phyloP scores from a whole-genome alignment of 2,113 vertebrate species.

The human (Homo sapiens) region DNA sequence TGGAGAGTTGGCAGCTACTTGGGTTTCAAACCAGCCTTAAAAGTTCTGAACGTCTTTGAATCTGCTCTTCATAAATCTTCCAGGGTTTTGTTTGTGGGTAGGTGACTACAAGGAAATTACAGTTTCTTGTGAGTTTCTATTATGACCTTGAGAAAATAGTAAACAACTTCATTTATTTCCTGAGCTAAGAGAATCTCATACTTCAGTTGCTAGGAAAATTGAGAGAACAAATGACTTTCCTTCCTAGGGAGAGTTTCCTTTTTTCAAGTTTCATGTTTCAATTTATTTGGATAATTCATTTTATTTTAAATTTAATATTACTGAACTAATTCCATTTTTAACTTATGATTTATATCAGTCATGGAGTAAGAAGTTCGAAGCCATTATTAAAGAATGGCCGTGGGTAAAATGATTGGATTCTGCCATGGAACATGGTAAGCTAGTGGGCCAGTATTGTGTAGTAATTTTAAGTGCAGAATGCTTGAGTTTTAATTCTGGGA shows the following conservation, averaged over 20 bases:
- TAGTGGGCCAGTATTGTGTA: not conserved
- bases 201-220: conserved; percentile 4
- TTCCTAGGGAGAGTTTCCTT: not conserved
- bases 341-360: conserved; percentile 1
- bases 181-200: conserved; percentile 1
- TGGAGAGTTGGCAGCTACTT: conserved; percentile 9
- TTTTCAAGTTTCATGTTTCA: conserved; percentile 12
- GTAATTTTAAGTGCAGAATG: not conserved
- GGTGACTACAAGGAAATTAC: conserved; percentile 18
- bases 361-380: not conserved
- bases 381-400: conserved; percentile 10
- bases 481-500: not conserved
- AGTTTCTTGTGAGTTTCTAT: conserved; percentile 9
- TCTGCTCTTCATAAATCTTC: conserved; percentile 43
- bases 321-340: conserved; percentile 22
- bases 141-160: conserved; percentile 46
- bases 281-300: conserved; percentile 39
- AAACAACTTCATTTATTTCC: conserved; percentile 55
- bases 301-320: conserved; percentile 43
- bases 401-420: not conserved
- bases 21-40: conserved; percentile 11
- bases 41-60: conserved; percentile 49
- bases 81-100: conserved; percentile 18
- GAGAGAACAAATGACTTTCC: not conserved
- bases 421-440: not conserved